Evolutionary conservation across 2,113 vertebrate genomes (phyloP).

Genomic region (Pterocles orientalis): DNA sequence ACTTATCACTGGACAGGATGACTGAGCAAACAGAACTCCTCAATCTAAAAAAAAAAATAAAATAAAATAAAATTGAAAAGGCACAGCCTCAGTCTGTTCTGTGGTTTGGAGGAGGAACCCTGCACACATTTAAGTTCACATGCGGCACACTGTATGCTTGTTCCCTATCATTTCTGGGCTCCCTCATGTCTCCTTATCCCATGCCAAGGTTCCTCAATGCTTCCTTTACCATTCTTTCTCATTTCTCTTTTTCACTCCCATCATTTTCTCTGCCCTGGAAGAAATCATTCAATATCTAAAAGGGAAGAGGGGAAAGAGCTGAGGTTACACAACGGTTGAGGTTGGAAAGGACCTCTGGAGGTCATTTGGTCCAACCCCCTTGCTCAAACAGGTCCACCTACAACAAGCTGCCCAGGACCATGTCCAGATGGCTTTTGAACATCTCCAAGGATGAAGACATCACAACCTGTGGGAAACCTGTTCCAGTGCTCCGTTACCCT

Average conservation of each 20-base stretch:
- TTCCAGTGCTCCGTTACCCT: no score
- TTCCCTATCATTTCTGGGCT: background rate
- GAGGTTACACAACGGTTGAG: background rate
- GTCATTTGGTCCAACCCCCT: background rate
- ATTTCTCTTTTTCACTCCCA: background rate
- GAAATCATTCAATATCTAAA: background rate
- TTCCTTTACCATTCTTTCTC: background rate
- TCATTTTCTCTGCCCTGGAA: background rate
- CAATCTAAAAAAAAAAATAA: background rate
- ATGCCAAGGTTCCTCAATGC: background rate
- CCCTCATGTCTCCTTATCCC: background rate
- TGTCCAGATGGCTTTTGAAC: no score
- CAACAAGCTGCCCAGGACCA: no score
- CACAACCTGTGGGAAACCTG: no score
- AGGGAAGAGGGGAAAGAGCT: background rate
- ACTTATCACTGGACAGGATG: background rate
- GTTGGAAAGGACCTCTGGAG: background rate
- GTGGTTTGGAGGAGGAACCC: background rate
- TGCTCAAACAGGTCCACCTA: background rate
- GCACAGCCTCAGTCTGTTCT: background rate
- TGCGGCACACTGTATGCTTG: background rate
- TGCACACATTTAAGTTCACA: background rate
- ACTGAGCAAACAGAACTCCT: background rate
- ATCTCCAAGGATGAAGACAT: no score
- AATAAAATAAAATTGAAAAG: no score